A percentile compares a stretch with the other conserved stretches of the same genome.
These are phyloP conservation scores for Indri indri DNA, from an alignment of 2,113 vertebrate species.

Conservation along the genomic window DNA sequence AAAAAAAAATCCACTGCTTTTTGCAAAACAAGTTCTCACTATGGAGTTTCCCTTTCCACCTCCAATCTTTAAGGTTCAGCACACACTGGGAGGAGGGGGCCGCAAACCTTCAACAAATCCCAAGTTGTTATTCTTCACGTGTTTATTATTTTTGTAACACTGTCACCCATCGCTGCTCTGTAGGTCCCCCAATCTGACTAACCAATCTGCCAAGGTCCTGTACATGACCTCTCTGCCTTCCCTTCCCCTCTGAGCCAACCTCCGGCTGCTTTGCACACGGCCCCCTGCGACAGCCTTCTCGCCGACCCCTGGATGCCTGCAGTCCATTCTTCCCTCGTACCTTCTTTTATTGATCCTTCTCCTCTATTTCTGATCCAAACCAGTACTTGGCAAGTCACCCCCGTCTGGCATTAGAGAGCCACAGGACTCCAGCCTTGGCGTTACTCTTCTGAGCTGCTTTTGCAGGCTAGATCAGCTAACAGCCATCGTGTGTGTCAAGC, in stretches of 20 bases:
- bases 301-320: fast-evolving
- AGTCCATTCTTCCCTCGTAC: not conserved
- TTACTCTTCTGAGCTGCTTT: not conserved
- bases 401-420: not conserved
- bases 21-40: not conserved
- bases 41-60: not conserved
- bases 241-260: not conserved
- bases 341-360: not conserved
- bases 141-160: not conserved
- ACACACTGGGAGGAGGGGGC: fast-evolving
- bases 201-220: not conserved
- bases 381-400: not conserved
- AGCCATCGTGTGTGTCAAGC: fast-evolving
- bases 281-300: too few species aligned
- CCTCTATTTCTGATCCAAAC: not conserved
- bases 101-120: too few species aligned
- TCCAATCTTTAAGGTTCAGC: not conserved
- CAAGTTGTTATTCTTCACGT: fast-evolving
- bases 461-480: not conserved
- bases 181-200: not conserved
- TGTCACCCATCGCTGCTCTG: too few species aligned
- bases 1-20: not conserved
- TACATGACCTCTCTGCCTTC: too few species aligned
- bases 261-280: fast-evolving
- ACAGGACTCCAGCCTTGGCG: not conserved